Percentiles rank a stretch among this genome's conserved stretches.
These are phyloP conservation scores for Rallus crepitans DNA, from an alignment of 2,797 vertebrate species.

Conservation along the genomic window DNA sequence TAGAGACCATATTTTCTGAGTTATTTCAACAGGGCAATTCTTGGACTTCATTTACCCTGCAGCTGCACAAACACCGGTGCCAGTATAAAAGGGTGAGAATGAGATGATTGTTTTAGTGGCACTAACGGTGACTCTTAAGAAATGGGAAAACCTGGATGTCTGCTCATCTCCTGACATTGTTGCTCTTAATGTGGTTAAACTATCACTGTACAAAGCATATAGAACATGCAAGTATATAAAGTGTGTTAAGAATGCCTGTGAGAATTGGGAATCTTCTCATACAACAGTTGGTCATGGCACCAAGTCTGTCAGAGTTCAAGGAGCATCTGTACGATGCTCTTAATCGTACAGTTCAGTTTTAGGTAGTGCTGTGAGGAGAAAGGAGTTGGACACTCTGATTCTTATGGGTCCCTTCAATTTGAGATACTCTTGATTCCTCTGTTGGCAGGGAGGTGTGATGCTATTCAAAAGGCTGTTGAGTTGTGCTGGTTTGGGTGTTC, in stretches of 20 bases:
- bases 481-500: not conserved
- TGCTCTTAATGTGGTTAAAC: not conserved
- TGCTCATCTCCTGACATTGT: not conserved
- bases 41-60: not conserved
- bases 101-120: not conserved
- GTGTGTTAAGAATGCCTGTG: not conserved
- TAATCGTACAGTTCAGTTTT: not conserved
- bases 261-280: not conserved
- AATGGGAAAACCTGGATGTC: not conserved
- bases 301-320: not conserved
- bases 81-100: not conserved
- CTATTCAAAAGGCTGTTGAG: not conserved
- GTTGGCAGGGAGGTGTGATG: rapidly evolving
- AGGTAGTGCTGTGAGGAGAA: not conserved
- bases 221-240: not conserved
- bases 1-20: not conserved
- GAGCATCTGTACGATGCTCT: not conserved
- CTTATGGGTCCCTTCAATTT: not conserved
- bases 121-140: not conserved
- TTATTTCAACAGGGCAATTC: not conserved
- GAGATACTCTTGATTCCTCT: not conserved
- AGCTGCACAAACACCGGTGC: not conserved
- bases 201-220: not conserved
- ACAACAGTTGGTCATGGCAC: not conserved
- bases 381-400: too few species aligned